These are phyloP conservation scores for Anser cygnoides DNA, from an alignment of 2,113 vertebrate genomes.

Conservation along the genomic window DNA sequence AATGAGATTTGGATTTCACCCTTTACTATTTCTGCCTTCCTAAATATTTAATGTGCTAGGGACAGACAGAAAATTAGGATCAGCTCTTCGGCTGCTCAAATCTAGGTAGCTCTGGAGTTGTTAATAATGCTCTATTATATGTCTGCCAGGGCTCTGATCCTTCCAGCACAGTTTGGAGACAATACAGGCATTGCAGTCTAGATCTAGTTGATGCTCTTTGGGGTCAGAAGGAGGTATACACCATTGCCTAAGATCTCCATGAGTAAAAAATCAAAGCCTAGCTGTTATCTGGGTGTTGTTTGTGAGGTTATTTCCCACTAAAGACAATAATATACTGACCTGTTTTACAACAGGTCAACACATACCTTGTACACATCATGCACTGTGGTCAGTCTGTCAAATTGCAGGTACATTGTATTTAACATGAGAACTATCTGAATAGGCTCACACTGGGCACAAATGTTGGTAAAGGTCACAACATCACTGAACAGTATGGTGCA, in stretches of 20 bases:
- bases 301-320: background rate
- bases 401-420: conserved; percentile 81
- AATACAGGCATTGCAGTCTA: background rate
- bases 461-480: conserved; percentile 81
- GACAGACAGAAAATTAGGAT: background rate
- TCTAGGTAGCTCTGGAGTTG: background rate
- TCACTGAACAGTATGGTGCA: conserved; percentile 84
- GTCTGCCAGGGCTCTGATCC: background rate
- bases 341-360: background rate
- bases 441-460: conserved; percentile 81
- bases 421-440: conserved; percentile 84
- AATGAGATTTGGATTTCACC: background rate
- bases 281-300: background rate
- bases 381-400: conserved; percentile 81
- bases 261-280: background rate
- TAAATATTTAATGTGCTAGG: background rate
- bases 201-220: background rate
- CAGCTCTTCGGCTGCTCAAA: background rate
- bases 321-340: background rate
- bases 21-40: conserved; percentile 17
- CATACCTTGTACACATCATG: conserved; percentile 84
- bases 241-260: background rate
- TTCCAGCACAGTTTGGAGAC: background rate
- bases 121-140: background rate
- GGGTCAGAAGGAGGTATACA: background rate